These are phyloP conservation scores for Cheilosia vernalis DNA, from an alignment of 2,888 invertebrate species.

Conservation along the genomic window DNA sequence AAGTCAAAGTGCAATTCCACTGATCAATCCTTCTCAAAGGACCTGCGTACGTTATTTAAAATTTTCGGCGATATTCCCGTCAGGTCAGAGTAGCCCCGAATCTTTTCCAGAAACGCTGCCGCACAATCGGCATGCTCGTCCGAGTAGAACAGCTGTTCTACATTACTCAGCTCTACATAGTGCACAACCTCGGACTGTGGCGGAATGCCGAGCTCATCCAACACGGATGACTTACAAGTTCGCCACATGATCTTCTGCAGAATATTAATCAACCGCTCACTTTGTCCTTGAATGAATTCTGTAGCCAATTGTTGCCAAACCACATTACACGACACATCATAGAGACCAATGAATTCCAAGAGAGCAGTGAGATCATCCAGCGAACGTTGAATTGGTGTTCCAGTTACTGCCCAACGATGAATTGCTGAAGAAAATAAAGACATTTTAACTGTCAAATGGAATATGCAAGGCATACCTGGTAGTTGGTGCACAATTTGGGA, in stretches of 20 bases:
- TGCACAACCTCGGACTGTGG: constrained; percentile 86
- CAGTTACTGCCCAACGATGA: constrained; percentile 90
- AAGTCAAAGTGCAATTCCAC: not conserved
- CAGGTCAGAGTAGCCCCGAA: constrained; percentile 78
- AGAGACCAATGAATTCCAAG: constrained; percentile 83
- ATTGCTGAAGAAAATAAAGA: constrained; percentile 81
- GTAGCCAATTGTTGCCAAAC: constrained; percentile 41
- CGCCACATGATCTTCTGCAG: constrained; percentile 85
- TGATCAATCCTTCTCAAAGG: not conserved
- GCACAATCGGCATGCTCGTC: constrained; percentile 85
- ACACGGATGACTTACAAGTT: constrained; percentile 87
- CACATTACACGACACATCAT: constrained; percentile 76
- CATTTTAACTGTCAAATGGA: not conserved
- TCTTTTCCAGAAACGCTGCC: constrained; percentile 83
- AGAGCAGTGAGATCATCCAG: constrained; percentile 84
- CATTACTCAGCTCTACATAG: constrained; percentile 87
- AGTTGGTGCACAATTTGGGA: constrained; percentile 83
- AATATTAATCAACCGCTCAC: constrained; percentile 56
- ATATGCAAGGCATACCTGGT: constrained; percentile 76
- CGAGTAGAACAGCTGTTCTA: constrained; percentile 90
- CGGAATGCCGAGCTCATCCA: constrained; percentile 88
- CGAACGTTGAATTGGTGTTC: constrained; percentile 88
- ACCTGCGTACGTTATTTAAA: constrained; percentile 76
- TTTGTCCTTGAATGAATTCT: constrained; percentile 37
- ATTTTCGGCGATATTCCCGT: constrained; percentile 82